Conservation (phyloP, 1,140 invertebrate species). For the Euura lappo region DNA sequence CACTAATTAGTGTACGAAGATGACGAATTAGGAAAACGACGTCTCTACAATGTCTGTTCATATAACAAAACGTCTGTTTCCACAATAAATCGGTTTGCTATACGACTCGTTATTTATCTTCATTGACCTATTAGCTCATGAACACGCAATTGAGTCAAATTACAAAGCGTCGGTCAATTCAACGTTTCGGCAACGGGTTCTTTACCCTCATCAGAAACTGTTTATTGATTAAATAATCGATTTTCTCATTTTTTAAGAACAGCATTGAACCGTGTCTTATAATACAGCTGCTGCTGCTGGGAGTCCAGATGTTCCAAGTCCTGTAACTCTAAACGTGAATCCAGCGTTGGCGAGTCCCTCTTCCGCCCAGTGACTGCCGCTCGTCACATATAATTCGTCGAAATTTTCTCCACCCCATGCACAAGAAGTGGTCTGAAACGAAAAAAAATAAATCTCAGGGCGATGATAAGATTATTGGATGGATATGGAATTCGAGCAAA, state of each 20-base stretch:
- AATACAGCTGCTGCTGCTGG: conserved; percentile 11
- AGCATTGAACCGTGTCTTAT: background rate
- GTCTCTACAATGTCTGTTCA: too few species aligned
- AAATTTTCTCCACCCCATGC: conserved; percentile 60
- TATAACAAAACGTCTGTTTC: too few species aligned
- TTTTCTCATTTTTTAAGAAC: background rate
- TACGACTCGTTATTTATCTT: too few species aligned
- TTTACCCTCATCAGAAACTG: background rate
- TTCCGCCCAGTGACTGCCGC: conserved; percentile 32
- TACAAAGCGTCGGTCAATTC: background rate
- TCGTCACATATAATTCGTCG: conserved; percentile 56
- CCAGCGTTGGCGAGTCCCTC: conserved; percentile 49
- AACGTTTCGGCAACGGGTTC: background rate
- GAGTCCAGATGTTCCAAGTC: conserved; percentile 38
- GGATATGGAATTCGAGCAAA: background rate
- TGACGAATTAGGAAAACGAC: too few species aligned
- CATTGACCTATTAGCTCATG: too few species aligned
- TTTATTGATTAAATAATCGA: background rate
- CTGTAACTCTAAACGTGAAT: conserved; percentile 55
- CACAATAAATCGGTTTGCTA: too few species aligned
- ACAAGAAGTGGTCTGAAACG: conserved; percentile 49
- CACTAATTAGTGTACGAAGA: too few species aligned
- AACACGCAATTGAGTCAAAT: background rate
- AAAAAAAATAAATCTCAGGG: too few species aligned
- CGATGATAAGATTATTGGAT: too few species aligned